Evolutionary conservation across 2,888 invertebrate genomes (phyloP), one percentile per base, ranked within the genome.

Genomic region (Troglohyphantes excavatus): DNA sequence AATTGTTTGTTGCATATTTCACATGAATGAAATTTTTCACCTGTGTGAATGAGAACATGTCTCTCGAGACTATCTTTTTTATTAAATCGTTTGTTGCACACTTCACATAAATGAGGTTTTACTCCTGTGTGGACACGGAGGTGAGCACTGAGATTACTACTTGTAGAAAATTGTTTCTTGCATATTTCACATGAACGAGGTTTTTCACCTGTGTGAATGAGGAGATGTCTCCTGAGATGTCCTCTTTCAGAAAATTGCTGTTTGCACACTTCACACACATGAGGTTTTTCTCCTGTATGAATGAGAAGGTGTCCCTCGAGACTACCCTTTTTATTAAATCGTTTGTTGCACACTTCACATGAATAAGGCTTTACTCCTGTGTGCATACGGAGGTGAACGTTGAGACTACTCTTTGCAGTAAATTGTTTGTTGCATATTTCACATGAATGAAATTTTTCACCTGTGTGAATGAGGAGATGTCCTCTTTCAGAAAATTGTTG

Each of bases 251-350:
- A 21, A 78, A 43, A 78, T 65, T 17, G 19, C 21, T 65, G 33
- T 6, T 13, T 43, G 26, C 79, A 79, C 46, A 46, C 27, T 17
- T 79, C 46, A 67, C 79, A 79, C 0, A 46, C 23, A 67, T 79
- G 46, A 11, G 39, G 79, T 29, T 76, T 70, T 63, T 90, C 72
- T 26, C 61, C 61, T 2, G 67, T 67, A 67, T 78, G 78, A 26
- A 13, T 63, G 7, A 19, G 26, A 3, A 23, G 39, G 26, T 78
- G 78, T 23, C 2, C 11, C 2, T 17, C 2, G 46, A 46, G 46
- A 17, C 2, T 17, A 2, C 21, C 6, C 33, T 43, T 39, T 17
- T 17, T 9, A 26, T 59, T 13, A 78, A 78, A 78, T 26, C 23
- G 23, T 78, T 65, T 78, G 27, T 65, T 61, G 63, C 78, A 78